These are phyloP conservation scores for Acanthosepion esculentum DNA, from an alignment of 2,888 invertebrate species.

Conservation along the genomic window DNA sequence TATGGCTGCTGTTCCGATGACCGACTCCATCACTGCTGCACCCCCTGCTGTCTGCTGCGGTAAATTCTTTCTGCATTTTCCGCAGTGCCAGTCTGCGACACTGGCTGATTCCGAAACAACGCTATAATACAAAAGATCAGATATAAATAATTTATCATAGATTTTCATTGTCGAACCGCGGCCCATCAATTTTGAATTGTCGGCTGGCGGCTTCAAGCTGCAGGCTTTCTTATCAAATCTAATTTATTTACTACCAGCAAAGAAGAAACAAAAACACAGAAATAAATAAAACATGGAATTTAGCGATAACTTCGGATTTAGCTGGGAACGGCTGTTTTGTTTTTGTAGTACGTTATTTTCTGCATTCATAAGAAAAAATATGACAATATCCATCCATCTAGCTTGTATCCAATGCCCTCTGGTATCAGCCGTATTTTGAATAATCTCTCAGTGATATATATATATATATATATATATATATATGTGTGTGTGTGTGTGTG, in stretches of 20 bases:
- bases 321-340: too few species aligned
- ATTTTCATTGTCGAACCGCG: not conserved
- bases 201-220: not conserved
- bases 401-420: too few species aligned
- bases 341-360: too few species aligned
- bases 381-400: too few species aligned
- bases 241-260: not conserved
- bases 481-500: too few species aligned
- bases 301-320: too few species aligned
- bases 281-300: too few species aligned
- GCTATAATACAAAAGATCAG: not conserved
- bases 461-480: too few species aligned
- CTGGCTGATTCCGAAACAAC: not conserved
- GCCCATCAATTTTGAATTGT: not conserved
- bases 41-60: not conserved
- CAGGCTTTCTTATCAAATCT: not conserved
- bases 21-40: not conserved
- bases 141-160: not conserved
- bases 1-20: not conserved
- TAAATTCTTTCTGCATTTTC: not conserved
- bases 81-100: slow-evolving; percentile 33
- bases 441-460: too few species aligned
- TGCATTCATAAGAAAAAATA: too few species aligned
- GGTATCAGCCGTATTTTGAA: too few species aligned
- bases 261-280: too few species aligned